phyloP scores from a whole-genome alignment of 2,888 invertebrate species.

The Acanthosepion esculentum region DNA sequence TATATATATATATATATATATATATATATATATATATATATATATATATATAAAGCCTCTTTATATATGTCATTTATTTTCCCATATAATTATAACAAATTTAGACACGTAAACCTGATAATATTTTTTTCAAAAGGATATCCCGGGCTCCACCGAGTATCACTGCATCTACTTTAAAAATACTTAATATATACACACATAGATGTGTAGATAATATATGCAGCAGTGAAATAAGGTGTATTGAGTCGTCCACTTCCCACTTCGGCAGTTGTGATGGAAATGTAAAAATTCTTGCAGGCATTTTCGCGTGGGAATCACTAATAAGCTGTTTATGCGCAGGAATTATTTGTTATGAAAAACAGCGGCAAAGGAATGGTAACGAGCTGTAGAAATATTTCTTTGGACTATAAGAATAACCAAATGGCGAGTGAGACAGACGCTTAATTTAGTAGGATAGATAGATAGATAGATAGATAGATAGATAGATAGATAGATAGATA shows the following conservation, averaged over 20 bases:
- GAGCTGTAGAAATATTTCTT: neutral
- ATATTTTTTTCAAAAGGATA: no score
- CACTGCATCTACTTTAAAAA: no score
- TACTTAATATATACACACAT: no score
- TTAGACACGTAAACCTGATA: no score
- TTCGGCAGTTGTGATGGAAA: neutral
- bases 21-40: no score
- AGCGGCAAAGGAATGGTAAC: neutral
- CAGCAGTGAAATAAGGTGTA: neutral
- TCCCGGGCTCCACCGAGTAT: no score
- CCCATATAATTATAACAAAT: no score
- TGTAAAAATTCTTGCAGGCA: neutral
- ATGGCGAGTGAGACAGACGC: neutral
- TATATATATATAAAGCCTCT: no score
- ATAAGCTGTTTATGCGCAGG: neutral
- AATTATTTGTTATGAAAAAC: slow-evolving; percentile 33
- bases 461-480: neutral
- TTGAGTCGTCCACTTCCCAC: neutral
- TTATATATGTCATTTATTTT: no score
- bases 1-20: no score
- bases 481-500: neutral
- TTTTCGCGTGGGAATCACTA: neutral
- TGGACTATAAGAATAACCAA: neutral
- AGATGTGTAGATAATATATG: neutral
- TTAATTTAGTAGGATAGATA: no score